Conservation (phyloP, 1,140 invertebrate species). For the Cecropterus lyciades region DNA sequence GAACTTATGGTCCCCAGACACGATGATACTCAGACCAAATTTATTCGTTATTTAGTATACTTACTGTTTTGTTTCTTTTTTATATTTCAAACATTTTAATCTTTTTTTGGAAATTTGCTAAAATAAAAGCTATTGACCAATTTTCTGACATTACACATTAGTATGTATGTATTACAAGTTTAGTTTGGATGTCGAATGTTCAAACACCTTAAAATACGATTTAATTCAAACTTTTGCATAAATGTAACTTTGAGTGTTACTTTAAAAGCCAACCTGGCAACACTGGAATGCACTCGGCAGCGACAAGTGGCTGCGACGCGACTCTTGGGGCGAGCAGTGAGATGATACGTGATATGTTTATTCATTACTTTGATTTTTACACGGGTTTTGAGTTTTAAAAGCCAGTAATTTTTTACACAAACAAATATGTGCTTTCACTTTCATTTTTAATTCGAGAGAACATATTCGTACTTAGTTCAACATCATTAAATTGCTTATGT, state of each 20-base stretch:
- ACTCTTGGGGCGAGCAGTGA: background rate
- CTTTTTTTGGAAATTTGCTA: no score
- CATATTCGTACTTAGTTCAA: background rate
- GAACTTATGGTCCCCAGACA: no score
- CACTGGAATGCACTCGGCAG: background rate
- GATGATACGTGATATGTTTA: conserved; percentile 15
- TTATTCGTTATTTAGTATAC: no score
- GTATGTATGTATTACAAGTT: no score
- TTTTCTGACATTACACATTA: no score
- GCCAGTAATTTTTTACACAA: conserved; percentile 2
- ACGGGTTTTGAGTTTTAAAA: conserved; percentile 5
- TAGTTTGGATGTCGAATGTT: no score
- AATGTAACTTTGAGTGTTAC: background rate
- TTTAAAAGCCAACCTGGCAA: background rate
- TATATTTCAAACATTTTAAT: no score
- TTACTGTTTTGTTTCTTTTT: no score
- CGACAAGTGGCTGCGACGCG: background rate
- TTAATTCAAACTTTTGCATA: background rate
- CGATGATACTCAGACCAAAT: no score
- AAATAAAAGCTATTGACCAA: no score
- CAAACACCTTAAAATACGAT: no score
- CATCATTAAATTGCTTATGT: no score
- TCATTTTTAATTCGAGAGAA: background rate
- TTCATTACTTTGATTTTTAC: conserved; percentile 9
- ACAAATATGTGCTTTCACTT: conserved; percentile 1